Percentiles rank a stretch among this genome's conserved stretches.
Evolutionary conservation across 2,113 vertebrate genomes (phyloP).

Genomic region (Herpetotheres cachinnans): DNA sequence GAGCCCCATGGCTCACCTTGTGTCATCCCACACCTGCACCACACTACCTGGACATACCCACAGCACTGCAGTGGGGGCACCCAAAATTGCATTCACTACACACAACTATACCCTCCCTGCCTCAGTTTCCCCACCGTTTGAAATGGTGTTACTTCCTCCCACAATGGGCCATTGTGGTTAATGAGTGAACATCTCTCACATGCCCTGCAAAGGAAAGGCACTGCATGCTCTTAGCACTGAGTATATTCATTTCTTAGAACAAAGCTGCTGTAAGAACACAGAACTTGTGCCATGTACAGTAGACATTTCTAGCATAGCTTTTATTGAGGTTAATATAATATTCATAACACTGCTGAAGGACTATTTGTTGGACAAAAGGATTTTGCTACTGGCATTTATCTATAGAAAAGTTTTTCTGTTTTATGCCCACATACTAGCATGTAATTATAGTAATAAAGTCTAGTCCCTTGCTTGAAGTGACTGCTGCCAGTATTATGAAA

Average conservation of each 20-base stretch:
- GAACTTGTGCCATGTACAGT: not conserved
- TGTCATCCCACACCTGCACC: not conserved
- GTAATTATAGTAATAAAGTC: slow-evolving; percentile 78
- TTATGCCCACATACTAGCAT: slow-evolving; percentile 80
- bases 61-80: accelerated
- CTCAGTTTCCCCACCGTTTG: not conserved
- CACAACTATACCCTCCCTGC: not conserved
- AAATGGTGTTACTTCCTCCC: not conserved
- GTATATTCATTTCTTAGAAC: not conserved
- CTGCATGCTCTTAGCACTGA: not conserved
- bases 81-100: not conserved
- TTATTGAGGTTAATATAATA: slow-evolving; percentile 62
- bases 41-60: not conserved
- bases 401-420: slow-evolving; percentile 78
- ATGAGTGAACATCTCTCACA: not conserved
- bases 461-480: slow-evolving; percentile 68
- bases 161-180: not conserved
- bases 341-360: slow-evolving; percentile 64
- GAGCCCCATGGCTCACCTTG: accelerated
- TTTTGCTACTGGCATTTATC: slow-evolving; percentile 76
- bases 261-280: slow-evolving; percentile 28
- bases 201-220: not conserved
- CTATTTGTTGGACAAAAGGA: slow-evolving; percentile 70
- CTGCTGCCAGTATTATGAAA: slow-evolving; percentile 81
- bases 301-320: slow-evolving; percentile 47